Percentiles rank a stretch among this genome's conserved stretches.
Evolutionary conservation across 2,113 vertebrate genomes (phyloP).

Genomic region (Crocuta crocuta): DNA sequence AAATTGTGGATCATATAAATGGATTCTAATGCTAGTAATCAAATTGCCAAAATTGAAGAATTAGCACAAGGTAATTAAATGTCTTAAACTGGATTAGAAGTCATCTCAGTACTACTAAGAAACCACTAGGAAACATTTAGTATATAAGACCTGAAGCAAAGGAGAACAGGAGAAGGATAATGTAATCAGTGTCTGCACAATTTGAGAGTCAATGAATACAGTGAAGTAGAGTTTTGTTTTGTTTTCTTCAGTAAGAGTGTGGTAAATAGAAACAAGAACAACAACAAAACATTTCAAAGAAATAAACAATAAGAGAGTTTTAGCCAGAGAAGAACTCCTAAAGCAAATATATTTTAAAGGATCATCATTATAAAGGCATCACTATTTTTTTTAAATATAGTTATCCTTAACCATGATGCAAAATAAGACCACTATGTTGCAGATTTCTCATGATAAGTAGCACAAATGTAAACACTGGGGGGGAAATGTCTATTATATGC

Average conservation of each 20-base stretch:
- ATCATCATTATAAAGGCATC: neutral
- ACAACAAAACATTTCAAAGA: neutral
- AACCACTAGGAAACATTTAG: neutral
- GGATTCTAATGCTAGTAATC: neutral
- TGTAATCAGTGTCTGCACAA: neutral
- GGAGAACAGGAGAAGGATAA: neutral
- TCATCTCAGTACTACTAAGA: neutral
- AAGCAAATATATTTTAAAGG: neutral
- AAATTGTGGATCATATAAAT: neutral
- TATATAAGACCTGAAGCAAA: neutral
- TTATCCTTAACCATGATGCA: neutral
- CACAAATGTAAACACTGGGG: neutral
- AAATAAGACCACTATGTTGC: neutral
- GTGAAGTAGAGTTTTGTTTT: neutral
- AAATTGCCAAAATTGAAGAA: neutral
- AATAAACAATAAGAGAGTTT: neutral
- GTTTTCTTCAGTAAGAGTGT: neutral
- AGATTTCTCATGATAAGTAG: neutral
- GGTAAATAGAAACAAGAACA: neutral
- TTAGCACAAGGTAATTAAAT: neutral
- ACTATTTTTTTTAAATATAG: neutral
- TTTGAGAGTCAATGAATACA: neutral
- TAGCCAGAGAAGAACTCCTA: neutral
- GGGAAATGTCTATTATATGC: neutral
- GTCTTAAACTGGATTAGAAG: neutral